These are phyloP conservation scores for Gonatopus flavifemur DNA, from an alignment of 1,140 invertebrate species.

Conservation along the genomic window DNA sequence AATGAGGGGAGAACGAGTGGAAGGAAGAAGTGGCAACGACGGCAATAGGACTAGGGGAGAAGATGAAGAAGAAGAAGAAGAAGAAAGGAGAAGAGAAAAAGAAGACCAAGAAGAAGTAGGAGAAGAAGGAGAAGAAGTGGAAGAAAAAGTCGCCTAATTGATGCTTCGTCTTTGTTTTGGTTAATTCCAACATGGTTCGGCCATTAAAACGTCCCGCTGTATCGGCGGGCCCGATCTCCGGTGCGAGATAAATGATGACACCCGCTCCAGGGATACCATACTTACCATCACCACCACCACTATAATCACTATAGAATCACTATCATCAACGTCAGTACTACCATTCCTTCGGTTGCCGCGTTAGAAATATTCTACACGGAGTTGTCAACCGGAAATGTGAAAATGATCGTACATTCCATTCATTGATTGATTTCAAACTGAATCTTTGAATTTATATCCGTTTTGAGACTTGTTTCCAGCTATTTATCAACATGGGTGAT, in stretches of 20 bases:
- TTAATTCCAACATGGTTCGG: slow-evolving; percentile 65
- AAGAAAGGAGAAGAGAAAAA: slow-evolving; percentile 3
- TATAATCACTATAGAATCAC: slow-evolving; percentile 31
- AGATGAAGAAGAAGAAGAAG: slow-evolving; percentile 11
- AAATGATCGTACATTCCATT: too few species aligned
- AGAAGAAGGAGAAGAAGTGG: slow-evolving; percentile 38
- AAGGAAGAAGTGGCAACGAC: not conserved
- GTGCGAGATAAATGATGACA: slow-evolving; percentile 61
- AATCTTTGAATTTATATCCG: too few species aligned
- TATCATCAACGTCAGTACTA: slow-evolving; percentile 28
- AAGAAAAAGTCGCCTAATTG: slow-evolving; percentile 62
- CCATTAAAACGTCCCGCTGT: slow-evolving; percentile 63
- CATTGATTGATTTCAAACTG: too few species aligned
- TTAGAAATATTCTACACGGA: too few species aligned
- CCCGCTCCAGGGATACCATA: slow-evolving; percentile 57
- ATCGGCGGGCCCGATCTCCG: slow-evolving; percentile 58
- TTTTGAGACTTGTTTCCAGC: too few species aligned
- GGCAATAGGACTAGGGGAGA: slow-evolving; percentile 5
- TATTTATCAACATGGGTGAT: too few species aligned
- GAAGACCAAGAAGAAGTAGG: slow-evolving; percentile 5
- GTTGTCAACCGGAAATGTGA: too few species aligned
- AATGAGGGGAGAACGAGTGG: not conserved
- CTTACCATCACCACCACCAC: slow-evolving; percentile 49
- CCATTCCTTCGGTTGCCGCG: slow-evolving; percentile 14
- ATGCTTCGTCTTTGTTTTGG: slow-evolving; percentile 65